phyloP scores from a whole-genome alignment of 2,797 vertebrate species.

The Fratercula arctica region DNA sequence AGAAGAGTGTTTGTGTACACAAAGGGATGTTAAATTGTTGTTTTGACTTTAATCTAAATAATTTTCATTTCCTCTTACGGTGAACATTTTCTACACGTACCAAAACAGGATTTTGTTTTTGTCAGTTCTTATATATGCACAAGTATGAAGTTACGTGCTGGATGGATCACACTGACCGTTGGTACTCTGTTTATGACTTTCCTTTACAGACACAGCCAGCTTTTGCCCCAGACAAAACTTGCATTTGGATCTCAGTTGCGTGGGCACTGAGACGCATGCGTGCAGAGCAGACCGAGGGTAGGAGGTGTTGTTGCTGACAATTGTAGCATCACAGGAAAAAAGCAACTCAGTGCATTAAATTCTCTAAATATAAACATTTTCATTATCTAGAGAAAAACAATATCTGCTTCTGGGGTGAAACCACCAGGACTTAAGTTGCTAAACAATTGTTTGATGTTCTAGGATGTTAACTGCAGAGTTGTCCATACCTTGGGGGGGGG shows the following conservation, averaged over 20 bases:
- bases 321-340: neutral
- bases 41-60: conserved; percentile 71
- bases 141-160: neutral
- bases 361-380: neutral
- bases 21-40: conserved; percentile 75
- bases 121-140: neutral
- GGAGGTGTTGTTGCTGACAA: neutral
- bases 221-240: neutral
- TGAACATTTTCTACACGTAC: conserved; percentile 34
- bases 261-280: accelerated
- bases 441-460: neutral
- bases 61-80: conserved; percentile 59
- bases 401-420: neutral
- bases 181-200: neutral
- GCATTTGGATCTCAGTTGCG: neutral
- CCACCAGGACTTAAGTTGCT: neutral
- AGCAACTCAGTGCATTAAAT: neutral
- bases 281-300: neutral
- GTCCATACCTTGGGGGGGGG: neutral
- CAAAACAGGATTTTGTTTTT: conserved; percentile 27
- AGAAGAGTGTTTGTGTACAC: conserved; percentile 75
- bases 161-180: neutral
- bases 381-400: neutral
- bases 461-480: neutral
- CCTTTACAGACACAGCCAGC: neutral